A percentile compares a stretch with the other conserved stretches of the same genome.
phyloP scores from a whole-genome alignment of 2,888 invertebrate species.

The Hypolimnas misippus region DNA sequence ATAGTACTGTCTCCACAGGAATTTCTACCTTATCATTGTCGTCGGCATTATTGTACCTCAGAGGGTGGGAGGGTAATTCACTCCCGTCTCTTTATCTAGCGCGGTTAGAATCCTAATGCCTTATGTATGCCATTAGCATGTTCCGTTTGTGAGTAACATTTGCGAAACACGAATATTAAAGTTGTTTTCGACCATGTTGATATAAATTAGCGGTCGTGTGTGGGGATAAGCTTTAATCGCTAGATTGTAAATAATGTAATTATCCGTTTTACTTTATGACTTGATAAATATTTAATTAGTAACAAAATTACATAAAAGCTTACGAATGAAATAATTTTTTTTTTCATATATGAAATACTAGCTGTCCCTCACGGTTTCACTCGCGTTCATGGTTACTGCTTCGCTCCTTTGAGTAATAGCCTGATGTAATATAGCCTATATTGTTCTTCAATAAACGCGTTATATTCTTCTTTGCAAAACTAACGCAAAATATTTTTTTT shows the following conservation, averaged over 20 bases:
- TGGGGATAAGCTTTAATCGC: background rate
- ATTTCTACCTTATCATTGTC: background rate
- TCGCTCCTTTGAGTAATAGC: no score
- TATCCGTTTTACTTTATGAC: background rate
- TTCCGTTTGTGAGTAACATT: conserved; percentile 5
- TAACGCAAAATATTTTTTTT: no score
- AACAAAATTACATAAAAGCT: no score
- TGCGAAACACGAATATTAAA: conserved; percentile 21
- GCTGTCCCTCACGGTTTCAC: no score
- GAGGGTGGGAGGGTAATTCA: conserved; percentile 8
- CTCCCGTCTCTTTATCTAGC: conserved; percentile 10
- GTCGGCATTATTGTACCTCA: conserved; percentile 1
- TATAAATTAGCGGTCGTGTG: conserved; percentile 1
- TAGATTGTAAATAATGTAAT: background rate
- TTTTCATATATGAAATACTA: no score
- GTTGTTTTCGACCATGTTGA: conserved; percentile 1
- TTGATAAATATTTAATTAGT: background rate
- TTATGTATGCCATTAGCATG: conserved; percentile 10
- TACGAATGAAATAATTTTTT: background rate
- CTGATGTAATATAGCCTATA: no score
- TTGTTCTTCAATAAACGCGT: no score
- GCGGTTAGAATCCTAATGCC: conserved; percentile 16
- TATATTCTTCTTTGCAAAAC: no score
- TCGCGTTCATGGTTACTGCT: no score
- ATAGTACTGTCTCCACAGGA: background rate